Evolutionary conservation across 1,140 invertebrate genomes (phyloP).

Genomic region (Stegodyphus dumicola): DNA sequence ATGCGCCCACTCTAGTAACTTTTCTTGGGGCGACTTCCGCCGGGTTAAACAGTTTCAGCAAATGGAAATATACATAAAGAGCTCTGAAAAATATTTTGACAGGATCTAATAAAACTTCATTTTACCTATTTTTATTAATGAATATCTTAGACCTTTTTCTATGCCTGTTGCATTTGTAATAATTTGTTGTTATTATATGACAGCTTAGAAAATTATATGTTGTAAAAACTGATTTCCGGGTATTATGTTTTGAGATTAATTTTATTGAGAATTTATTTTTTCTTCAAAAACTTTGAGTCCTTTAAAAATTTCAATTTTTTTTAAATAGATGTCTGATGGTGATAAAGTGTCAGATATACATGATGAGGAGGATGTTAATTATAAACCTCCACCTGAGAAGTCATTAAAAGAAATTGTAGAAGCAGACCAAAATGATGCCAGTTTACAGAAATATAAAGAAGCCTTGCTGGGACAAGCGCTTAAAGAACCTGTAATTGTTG

Average conservation of each 20-base stretch:
- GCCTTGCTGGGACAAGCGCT: slow-evolving; percentile 80
- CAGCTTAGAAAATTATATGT: neutral
- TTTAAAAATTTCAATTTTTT: neutral
- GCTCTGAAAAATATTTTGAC: no score
- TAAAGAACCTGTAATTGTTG: slow-evolving; percentile 53
- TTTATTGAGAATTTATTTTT: neutral
- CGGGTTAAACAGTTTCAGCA: no score
- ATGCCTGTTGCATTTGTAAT: no score
- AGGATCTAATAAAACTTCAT: no score
- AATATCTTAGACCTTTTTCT: no score
- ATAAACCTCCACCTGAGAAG: slow-evolving; percentile 93
- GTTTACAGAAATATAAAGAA: slow-evolving; percentile 95
- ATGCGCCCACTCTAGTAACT: no score
- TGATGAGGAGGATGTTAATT: slow-evolving; percentile 80
- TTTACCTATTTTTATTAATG: no score
- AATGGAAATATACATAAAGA: no score
- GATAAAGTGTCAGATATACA: slow-evolving; percentile 64
- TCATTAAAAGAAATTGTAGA: slow-evolving; percentile 92
- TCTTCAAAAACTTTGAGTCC: no score
- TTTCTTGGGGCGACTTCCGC: no score
- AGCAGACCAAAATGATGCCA: slow-evolving; percentile 95
- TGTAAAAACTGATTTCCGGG: neutral
- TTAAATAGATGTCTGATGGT: slow-evolving; percentile 41
- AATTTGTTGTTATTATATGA: no score
- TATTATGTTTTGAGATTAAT: neutral